These are phyloP conservation scores for Caranx ignobilis DNA, from an alignment of 2,113 vertebrate species.

Conservation along the genomic window DNA sequence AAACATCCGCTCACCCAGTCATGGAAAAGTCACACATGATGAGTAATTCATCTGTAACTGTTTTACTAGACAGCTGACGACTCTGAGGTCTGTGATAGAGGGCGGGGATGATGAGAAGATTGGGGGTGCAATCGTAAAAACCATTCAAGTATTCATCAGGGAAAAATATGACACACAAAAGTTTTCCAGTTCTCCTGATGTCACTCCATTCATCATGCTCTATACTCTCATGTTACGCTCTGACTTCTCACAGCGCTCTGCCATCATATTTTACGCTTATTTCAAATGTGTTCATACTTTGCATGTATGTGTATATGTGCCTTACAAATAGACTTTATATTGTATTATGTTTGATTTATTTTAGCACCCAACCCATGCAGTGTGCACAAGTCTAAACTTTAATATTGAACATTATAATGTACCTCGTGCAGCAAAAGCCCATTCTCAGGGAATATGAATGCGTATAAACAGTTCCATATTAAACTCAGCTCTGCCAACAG, in stretches of 20 bases:
- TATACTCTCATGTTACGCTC: neutral
- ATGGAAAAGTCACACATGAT: slow-evolving; percentile 30
- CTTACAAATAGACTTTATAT: neutral
- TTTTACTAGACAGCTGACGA: neutral
- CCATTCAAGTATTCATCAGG: neutral
- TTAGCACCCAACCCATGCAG: neutral
- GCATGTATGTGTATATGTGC: neutral
- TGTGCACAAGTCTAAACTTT: neutral
- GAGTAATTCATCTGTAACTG: neutral
- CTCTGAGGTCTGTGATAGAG: slow-evolving; percentile 7
- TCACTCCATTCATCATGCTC: neutral
- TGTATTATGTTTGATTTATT: neutral
- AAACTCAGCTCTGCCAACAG: slow-evolving; percentile 23
- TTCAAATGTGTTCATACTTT: neutral
- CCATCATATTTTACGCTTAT: neutral
- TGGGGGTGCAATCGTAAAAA: neutral
- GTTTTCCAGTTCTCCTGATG: neutral
- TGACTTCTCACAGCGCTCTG: neutral
- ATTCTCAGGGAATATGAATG: slow-evolving; percentile 19
- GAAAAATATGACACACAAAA: neutral
- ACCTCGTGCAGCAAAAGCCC: neutral
- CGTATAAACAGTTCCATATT: slow-evolving; percentile 21
- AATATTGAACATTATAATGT: neutral
- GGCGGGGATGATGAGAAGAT: neutral
- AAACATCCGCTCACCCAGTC: slow-evolving; percentile 18